Conservation (phyloP, 2,888 invertebrate genomes). For the Dorcus hopei region DNA sequence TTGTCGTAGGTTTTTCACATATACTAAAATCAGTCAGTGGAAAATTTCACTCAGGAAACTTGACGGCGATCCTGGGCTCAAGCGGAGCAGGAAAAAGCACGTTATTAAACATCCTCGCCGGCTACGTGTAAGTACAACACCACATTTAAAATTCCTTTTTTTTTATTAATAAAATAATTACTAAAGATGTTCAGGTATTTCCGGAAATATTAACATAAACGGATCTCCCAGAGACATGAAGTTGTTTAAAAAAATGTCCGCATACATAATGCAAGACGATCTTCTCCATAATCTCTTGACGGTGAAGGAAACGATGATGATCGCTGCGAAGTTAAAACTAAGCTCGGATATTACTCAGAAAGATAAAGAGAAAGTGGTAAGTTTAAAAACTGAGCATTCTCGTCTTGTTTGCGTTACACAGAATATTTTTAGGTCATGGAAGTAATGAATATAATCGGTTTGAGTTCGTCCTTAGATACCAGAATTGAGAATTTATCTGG, state of each 20-base stretch:
- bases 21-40: slow-evolving; percentile 56
- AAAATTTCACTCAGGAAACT: slow-evolving; percentile 8
- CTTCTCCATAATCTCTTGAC: slow-evolving; percentile 68
- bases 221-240: slow-evolving; percentile 64
- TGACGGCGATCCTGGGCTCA: slow-evolving; percentile 19
- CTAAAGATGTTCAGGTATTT: slow-evolving; percentile 49
- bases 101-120: slow-evolving; percentile 17
- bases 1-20: slow-evolving; percentile 37
- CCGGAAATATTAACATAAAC: slow-evolving; percentile 67
- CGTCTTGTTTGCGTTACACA: too few species aligned
- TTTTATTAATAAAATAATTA: neutral
- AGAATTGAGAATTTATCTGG: slow-evolving; percentile 68
- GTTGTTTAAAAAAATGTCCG: slow-evolving; percentile 71
- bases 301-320: slow-evolving; percentile 70
- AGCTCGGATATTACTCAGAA: slow-evolving; percentile 55
- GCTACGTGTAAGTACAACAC: slow-evolving; percentile 14
- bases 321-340: slow-evolving; percentile 72
- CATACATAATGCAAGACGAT: slow-evolving; percentile 81
- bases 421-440: slow-evolving; percentile 61
- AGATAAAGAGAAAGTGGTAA: slow-evolving; percentile 64
- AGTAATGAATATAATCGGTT: slow-evolving; percentile 67
- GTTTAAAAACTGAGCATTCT: neutral
- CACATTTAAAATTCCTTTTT: neutral
- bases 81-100: slow-evolving; percentile 21
- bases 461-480: slow-evolving; percentile 64